Evolutionary conservation across 2,888 invertebrate species (phyloP).

Genomic region (Philereme vetulata): DNA sequence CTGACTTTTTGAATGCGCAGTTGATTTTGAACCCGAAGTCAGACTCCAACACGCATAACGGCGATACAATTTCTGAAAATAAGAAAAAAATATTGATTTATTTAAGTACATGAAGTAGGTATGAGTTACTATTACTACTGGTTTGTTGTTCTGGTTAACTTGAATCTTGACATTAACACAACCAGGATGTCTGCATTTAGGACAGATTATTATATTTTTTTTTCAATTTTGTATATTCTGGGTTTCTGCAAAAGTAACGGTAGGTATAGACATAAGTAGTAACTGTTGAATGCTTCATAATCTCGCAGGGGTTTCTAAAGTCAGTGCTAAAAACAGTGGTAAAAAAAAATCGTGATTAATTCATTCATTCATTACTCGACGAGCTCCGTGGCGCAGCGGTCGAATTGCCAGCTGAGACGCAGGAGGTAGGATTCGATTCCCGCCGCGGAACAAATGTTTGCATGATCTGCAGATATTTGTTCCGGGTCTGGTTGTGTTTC

Average conservation of each 20-base stretch:
- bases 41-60: constrained; percentile 94
- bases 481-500: too few relatives aligned
- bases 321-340: too few relatives aligned
- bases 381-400: too few relatives aligned
- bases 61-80: constrained; percentile 85
- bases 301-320: neutral
- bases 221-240: neutral
- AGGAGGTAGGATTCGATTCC: too few relatives aligned
- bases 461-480: too few relatives aligned
- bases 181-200: neutral
- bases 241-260: neutral
- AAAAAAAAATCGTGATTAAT: too few relatives aligned
- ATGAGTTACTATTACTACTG: neutral
- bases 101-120: neutral
- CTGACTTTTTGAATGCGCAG: constrained; percentile 96
- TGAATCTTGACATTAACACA: constrained; percentile 1
- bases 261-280: neutral
- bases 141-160: neutral
- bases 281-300: neutral
- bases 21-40: constrained; percentile 95
- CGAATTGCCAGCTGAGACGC: too few relatives aligned
- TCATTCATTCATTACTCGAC: too few relatives aligned
- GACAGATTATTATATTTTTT: neutral
- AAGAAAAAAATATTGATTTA: constrained; percentile 18
- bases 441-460: too few relatives aligned